Conservation (phyloP, 2,888 invertebrate genomes). For the Drosophila setosimentum region DNA sequence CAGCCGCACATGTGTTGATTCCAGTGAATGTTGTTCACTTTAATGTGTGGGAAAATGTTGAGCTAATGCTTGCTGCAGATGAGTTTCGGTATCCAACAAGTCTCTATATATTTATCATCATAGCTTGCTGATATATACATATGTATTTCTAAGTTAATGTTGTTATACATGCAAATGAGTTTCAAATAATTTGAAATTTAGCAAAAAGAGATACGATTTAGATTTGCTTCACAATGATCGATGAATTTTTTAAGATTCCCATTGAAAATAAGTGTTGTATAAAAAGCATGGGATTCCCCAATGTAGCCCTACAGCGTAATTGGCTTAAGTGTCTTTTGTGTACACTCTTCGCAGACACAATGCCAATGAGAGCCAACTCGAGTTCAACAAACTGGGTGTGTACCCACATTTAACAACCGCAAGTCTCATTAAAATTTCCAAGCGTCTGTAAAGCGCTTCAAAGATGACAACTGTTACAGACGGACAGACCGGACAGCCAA, state of each 20-base stretch:
- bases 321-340: background rate
- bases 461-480: constrained; percentile 3
- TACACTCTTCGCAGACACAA: constrained; percentile 13
- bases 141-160: background rate
- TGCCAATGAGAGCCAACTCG: constrained; percentile 18
- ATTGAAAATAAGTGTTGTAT: background rate
- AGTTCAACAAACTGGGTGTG: constrained; percentile 62
- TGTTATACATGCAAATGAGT: background rate
- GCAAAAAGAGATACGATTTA: background rate
- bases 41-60: constrained; percentile 47
- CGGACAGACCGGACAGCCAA: background rate
- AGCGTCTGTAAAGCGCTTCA: constrained; percentile 17
- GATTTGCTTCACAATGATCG: background rate
- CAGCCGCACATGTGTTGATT: constrained; percentile 1
- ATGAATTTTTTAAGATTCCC: background rate
- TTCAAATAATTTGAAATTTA: background rate
- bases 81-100: background rate
- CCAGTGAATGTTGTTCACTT: constrained; percentile 18
- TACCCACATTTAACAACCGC: constrained; percentile 30
- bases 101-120: background rate
- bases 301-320: background rate
- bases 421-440: constrained; percentile 40
- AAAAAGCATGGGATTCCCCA: background rate
- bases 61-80: background rate
- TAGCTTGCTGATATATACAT: background rate